These are phyloP conservation scores for Onchidella celtica DNA, from an alignment of 2,888 invertebrate genomes.

Conservation along the genomic window DNA sequence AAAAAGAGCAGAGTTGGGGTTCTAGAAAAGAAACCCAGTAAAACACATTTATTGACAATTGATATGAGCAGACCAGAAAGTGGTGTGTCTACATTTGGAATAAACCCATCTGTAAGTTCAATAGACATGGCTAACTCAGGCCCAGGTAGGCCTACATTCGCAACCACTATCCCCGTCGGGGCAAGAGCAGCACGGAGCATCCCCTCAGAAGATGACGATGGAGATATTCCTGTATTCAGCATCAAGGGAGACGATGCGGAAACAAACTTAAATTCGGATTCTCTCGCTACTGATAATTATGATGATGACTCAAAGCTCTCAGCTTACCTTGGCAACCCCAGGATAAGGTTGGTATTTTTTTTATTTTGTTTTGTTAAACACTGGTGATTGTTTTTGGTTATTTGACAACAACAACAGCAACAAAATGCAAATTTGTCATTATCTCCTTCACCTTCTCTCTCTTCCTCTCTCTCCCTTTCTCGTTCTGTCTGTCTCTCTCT, in stretches of 20 bases:
- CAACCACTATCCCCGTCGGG: background rate
- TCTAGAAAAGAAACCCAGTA: background rate
- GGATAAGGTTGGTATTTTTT: too few species aligned
- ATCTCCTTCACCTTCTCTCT: too few species aligned
- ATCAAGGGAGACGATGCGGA: background rate
- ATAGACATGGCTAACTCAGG: background rate
- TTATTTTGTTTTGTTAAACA: too few species aligned
- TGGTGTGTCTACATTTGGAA: background rate
- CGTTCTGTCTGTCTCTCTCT: too few species aligned
- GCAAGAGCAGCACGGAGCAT: background rate
- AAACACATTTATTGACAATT: background rate
- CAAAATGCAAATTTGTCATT: too few species aligned
- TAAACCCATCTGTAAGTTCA: conserved; percentile 10
- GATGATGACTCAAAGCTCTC: too few species aligned
- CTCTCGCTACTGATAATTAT: too few species aligned
- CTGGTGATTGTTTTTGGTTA: too few species aligned
- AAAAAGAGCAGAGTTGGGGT: background rate
- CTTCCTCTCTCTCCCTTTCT: too few species aligned
- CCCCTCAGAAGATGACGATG: background rate
- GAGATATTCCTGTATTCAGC: background rate
- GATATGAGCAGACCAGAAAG: conserved; percentile 5
- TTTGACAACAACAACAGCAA: too few species aligned
- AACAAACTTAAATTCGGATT: too few species aligned
- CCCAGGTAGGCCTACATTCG: background rate
- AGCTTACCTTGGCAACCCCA: too few species aligned